These are phyloP conservation scores for Apodemus agrarius DNA, from an alignment of 2,797 vertebrate genomes.

Conservation along the genomic window DNA sequence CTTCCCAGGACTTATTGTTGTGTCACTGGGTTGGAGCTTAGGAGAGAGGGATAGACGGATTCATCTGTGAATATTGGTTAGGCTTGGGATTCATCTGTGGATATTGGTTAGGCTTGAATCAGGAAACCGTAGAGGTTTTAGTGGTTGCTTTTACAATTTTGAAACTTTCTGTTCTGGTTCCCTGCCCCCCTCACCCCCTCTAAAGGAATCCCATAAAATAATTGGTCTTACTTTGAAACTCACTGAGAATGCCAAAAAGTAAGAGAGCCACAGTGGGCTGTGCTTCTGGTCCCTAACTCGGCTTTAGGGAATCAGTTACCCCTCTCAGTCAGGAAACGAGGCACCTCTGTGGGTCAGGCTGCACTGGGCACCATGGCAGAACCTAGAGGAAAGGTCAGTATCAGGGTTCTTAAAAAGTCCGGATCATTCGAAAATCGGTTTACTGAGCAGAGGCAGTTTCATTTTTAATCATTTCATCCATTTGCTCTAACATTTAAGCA, in stretches of 20 bases:
- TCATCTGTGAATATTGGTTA: conserved; percentile 15
- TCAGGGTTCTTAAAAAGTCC: background rate
- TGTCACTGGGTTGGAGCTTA: background rate
- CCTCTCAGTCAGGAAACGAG: background rate
- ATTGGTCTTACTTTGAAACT: conserved; percentile 16
- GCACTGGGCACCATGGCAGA: background rate
- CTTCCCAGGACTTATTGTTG: background rate
- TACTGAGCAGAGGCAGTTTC: conserved; percentile 40
- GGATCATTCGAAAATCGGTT: background rate
- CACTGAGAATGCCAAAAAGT: conserved; percentile 34
- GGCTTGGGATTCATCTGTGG: conserved; percentile 12
- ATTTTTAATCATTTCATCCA: background rate
- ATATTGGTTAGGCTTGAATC: conserved; percentile 9
- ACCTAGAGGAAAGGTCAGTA: background rate
- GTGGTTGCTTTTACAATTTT: conserved; percentile 61
- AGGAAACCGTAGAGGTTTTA: conserved; percentile 28
- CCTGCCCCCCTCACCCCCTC: background rate
- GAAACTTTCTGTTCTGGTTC: conserved; percentile 65
- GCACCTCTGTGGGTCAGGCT: background rate
- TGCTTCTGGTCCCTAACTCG: background rate
- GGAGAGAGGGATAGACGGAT: background rate
- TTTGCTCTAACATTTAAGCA: background rate
- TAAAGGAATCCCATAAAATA: conserved; percentile 30
- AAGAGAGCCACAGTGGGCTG: background rate
- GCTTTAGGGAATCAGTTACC: background rate